These are phyloP conservation scores for Aselliscus stoliczkanus DNA, from an alignment of 2,797 vertebrate species.

Conservation along the genomic window DNA sequence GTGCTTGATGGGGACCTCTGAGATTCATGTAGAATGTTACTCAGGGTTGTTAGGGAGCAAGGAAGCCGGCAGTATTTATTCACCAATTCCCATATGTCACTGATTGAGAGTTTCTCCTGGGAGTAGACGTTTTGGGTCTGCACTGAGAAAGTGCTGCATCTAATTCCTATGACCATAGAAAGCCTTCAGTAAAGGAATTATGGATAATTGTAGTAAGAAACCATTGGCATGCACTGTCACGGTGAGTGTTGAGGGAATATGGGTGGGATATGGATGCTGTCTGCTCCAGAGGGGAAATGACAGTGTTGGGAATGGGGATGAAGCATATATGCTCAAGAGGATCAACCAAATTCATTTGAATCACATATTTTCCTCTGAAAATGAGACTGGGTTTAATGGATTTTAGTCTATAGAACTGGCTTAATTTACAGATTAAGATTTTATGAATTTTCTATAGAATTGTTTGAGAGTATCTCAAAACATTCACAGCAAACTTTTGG, in stretches of 20 bases:
- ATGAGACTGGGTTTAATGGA: background rate
- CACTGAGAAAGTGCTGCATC: background rate
- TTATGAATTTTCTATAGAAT: background rate
- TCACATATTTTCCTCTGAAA: background rate
- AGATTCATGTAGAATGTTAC: background rate
- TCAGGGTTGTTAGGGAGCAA: background rate
- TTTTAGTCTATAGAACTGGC: background rate
- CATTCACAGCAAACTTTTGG: background rate
- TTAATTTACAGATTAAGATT: background rate
- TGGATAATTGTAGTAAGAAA: background rate
- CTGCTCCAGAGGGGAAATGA: background rate
- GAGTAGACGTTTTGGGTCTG: background rate
- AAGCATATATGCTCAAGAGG: background rate
- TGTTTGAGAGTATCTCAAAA: background rate
- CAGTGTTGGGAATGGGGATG: background rate
- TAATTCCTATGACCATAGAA: background rate
- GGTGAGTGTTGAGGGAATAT: background rate
- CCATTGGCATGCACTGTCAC: background rate
- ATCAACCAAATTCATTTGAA: background rate
- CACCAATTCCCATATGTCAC: background rate
- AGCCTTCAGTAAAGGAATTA: background rate
- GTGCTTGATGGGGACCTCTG: background rate
- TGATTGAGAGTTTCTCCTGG: background rate
- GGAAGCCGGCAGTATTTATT: background rate
- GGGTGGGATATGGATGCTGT: background rate